phyloP scores from a whole-genome alignment of 2,797 vertebrate species.

The Scyliorhinus canicula region DNA sequence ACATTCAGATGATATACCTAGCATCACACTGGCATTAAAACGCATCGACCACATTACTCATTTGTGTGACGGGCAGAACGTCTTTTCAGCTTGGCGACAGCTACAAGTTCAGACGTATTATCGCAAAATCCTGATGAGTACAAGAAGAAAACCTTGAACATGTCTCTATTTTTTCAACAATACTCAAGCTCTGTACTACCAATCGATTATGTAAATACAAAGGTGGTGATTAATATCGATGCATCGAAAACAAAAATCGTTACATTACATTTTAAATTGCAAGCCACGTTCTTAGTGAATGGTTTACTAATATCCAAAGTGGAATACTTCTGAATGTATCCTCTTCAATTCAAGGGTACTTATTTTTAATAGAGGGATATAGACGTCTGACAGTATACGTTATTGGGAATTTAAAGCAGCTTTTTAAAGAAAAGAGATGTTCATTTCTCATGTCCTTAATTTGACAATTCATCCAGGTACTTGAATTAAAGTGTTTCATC shows the following conservation, averaged over 20 bases:
- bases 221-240: background rate
- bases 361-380: background rate
- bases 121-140: no score
- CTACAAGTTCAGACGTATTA: no score
- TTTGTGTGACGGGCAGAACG: no score
- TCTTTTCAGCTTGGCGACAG: no score
- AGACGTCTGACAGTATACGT: background rate
- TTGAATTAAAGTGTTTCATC: no score
- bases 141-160: no score
- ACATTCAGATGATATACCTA: no score
- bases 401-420: background rate
- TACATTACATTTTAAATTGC: background rate
- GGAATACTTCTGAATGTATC: background rate
- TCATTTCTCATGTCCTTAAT: background rate
- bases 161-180: no score
- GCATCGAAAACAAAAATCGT: background rate
- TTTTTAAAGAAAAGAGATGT: background rate
- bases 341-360: background rate
- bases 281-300: background rate
- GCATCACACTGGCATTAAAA: no score
- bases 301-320: background rate
- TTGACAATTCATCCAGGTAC: background rate
- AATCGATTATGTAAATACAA: no score
- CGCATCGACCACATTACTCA: no score
- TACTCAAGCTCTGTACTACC: no score